Percentiles rank a stretch among this genome's conserved stretches.
phyloP scores from a whole-genome alignment of 2,888 invertebrate species.

The Brenthis hecate region DNA sequence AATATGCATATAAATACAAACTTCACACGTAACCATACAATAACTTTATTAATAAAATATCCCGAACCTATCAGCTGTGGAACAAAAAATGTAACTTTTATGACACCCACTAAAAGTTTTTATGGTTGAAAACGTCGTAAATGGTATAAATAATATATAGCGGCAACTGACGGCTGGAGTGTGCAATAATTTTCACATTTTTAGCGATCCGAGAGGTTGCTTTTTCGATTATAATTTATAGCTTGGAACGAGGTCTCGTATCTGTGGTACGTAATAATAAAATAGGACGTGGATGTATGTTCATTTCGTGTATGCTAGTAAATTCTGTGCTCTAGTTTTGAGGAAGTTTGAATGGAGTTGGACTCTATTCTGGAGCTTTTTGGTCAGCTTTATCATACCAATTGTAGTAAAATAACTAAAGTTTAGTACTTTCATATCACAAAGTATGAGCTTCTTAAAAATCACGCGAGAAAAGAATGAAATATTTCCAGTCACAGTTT shows the following conservation, averaged over 20 bases:
- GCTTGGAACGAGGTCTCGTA: slow-evolving; percentile 55
- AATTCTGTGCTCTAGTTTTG: neutral
- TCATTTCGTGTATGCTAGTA: neutral
- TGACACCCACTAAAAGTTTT: slow-evolving; percentile 75
- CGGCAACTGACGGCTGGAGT: slow-evolving; percentile 59
- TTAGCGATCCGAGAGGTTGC: slow-evolving; percentile 69
- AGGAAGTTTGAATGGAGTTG: too few species aligned
- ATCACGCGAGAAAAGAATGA: too few species aligned
- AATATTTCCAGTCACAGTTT: too few species aligned
- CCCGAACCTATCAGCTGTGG: slow-evolving; percentile 59
- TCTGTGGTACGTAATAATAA: slow-evolving; percentile 15
- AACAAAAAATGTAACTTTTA: slow-evolving; percentile 65
- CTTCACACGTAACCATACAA: slow-evolving; percentile 29
- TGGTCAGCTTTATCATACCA: too few species aligned
- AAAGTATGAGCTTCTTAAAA: too few species aligned
- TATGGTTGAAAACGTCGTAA: slow-evolving; percentile 73
- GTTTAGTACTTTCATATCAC: too few species aligned
- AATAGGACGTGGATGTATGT: slow-evolving; percentile 12
- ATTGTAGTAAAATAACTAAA: too few species aligned
- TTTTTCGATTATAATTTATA: slow-evolving; percentile 79
- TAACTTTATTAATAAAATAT: slow-evolving; percentile 56
- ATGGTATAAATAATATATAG: slow-evolving; percentile 76
- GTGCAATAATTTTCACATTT: slow-evolving; percentile 73
- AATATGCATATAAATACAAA: too few species aligned
- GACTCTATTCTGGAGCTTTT: too few species aligned